phyloP scores from a whole-genome alignment of 2,113 vertebrate species.

The Anolis sagrei region DNA sequence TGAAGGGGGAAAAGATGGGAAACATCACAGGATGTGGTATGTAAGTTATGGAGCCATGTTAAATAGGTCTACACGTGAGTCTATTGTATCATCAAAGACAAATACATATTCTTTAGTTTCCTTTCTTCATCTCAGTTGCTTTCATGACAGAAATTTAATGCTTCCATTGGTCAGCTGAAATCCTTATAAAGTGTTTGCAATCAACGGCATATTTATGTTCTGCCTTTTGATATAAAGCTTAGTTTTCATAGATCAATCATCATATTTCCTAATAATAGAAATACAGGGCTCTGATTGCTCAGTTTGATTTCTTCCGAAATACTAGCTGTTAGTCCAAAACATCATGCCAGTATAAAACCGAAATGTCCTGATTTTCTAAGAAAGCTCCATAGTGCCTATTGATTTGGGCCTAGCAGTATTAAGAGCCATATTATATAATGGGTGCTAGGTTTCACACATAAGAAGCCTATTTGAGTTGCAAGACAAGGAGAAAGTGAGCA shows the following conservation, averaged over 20 bases:
- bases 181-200: neutral
- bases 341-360: neutral
- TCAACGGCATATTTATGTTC: neutral
- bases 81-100: too few species aligned
- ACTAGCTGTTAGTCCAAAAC: neutral
- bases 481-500: neutral
- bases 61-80: too few species aligned
- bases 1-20: too few species aligned
- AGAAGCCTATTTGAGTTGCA: neutral
- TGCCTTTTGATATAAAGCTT: neutral
- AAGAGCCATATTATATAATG: rapidly evolving
- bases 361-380: neutral
- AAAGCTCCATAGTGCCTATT: neutral
- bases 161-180: neutral
- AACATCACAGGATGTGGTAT: too few species aligned
- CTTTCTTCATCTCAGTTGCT: too few species aligned
- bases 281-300: neutral
- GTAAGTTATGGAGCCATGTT: too few species aligned
- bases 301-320: neutral
- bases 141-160: neutral
- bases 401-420: neutral
- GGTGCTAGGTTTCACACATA: neutral
- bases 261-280: neutral
- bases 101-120: too few species aligned
- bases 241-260: neutral